Evolutionary conservation across 2,113 vertebrate genomes (phyloP), one percentile per base, ranked within the genome.

Genomic region (Ameiurus melas): DNA sequence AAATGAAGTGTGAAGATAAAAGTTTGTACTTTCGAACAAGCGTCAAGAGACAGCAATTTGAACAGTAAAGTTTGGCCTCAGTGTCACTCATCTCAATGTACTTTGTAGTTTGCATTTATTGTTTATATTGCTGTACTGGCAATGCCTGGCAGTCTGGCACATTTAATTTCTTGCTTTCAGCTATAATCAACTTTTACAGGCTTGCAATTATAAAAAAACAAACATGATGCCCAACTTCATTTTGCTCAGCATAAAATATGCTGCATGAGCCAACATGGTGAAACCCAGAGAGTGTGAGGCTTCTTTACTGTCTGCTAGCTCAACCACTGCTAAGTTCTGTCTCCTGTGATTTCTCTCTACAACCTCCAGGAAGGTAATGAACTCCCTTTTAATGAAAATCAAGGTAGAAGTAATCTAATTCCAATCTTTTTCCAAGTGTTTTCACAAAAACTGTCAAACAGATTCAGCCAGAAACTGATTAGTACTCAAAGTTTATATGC

Each of bases 401-500:
- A 64, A 47, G 87, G 75, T 60, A 83, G 30, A 9, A 82, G 62
- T 17, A 90, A 89, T 90, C 53, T 88, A 85, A 51, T 87, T 89
- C 83, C 79, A 79, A 85, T 89, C 84, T 73, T 89, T n/a, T n/a
- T 90, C 86, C 57, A 33, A 91, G 64, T 6, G 3, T 83, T 87
- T 85, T 84, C 22, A 51, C 33, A 60, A 0, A 5, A 57, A 62
- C 27, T 8, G 13, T 85, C 51, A 89, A 89, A 89, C 89, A 87
- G 43, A 55, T 73, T 51, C 55, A 85, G 87, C 89, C 92, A 87
- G 89, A 64, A 88, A 81, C 57, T 60, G 57, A 91, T 91, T 83
- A 82, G 55, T 84, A 80, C 89, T 84, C 84, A 68, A 25, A 83
- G 87, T 92, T 92, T 86, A 90, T 80, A 90, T 83, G 71, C 22